These are phyloP conservation scores for Mercenaria mercenaria DNA, from an alignment of 1,140 invertebrate genomes.

Conservation along the genomic window DNA sequence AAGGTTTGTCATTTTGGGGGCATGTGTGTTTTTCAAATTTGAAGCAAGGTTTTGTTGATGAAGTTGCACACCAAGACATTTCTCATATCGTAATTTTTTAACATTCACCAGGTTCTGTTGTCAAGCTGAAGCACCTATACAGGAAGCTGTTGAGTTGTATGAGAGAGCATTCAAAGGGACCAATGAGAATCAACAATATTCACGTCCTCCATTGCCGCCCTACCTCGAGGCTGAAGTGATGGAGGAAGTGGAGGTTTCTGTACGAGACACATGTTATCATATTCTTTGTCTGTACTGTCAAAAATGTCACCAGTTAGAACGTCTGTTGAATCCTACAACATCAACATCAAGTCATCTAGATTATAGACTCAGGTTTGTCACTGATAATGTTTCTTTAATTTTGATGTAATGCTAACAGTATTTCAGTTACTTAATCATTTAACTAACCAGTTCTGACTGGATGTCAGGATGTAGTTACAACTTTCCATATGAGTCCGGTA, in stretches of 20 bases:
- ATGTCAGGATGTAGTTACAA: too few relatives aligned
- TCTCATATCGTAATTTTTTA: too few relatives aligned
- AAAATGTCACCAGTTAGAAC: conserved; percentile 89
- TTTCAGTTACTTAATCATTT: too few relatives aligned
- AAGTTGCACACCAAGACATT: too few relatives aligned
- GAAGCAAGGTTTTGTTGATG: too few relatives aligned
- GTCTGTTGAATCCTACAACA: conserved; percentile 91
- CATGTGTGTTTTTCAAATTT: too few relatives aligned
- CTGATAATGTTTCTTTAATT: too few relatives aligned
- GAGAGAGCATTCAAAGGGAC: conserved; percentile 88
- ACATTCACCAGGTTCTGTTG: conserved; percentile 88
- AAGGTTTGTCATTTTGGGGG: too few relatives aligned
- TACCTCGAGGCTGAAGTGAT: conserved; percentile 85
- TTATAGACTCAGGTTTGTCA: conserved; percentile 91
- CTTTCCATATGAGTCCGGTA: too few relatives aligned
- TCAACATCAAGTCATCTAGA: conserved; percentile 93
- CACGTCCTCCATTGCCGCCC: conserved; percentile 87
- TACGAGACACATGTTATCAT: conserved; percentile 93
- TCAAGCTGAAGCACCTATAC: conserved; percentile 89
- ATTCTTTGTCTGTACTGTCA: conserved; percentile 91
- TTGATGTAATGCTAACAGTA: too few relatives aligned
- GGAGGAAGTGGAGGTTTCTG: conserved; percentile 58
- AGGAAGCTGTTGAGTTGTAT: conserved; percentile 90
- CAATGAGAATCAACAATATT: conserved; percentile 85
- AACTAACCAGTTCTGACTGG: too few relatives aligned